phyloP scores from a whole-genome alignment of 2,113 vertebrate species.

The Aegotheles bennettii region DNA sequence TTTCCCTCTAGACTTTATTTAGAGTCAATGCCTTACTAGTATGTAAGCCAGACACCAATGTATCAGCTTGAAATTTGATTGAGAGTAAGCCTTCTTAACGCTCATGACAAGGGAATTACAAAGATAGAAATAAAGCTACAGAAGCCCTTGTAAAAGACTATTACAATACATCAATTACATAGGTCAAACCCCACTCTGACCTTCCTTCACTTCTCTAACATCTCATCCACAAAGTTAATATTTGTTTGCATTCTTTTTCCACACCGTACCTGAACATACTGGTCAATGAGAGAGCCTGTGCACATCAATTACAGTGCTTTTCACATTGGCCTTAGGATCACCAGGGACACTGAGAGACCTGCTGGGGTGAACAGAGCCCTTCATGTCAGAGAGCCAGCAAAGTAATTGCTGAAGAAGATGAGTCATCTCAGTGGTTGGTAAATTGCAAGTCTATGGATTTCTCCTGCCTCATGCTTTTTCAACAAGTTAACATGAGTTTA shows the following conservation, averaged over 20 bases:
- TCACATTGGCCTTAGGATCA: background rate
- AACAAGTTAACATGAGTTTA: background rate
- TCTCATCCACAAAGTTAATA: background rate
- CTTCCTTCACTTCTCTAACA: background rate
- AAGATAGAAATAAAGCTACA: background rate
- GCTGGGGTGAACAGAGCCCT: background rate
- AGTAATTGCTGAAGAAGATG: background rate
- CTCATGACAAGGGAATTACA: background rate
- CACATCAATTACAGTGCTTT: accelerated
- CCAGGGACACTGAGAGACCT: background rate
- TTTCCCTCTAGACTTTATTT: background rate
- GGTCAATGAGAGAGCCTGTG: accelerated
- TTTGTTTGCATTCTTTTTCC: background rate
- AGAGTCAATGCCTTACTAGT: background rate
- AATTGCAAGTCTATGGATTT: background rate
- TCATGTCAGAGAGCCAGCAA: background rate
- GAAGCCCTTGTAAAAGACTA: background rate
- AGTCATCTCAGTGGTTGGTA: background rate
- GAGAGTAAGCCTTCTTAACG: background rate
- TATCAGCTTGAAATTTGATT: background rate
- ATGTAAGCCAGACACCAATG: background rate
- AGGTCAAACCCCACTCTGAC: background rate
- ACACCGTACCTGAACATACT: accelerated
- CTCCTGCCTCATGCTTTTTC: background rate
- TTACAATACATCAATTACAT: background rate